Percentiles rank a stretch among this genome's conserved stretches.
phyloP scores from a whole-genome alignment of 2,113 vertebrate species.

The Ammodytes dubius region DNA sequence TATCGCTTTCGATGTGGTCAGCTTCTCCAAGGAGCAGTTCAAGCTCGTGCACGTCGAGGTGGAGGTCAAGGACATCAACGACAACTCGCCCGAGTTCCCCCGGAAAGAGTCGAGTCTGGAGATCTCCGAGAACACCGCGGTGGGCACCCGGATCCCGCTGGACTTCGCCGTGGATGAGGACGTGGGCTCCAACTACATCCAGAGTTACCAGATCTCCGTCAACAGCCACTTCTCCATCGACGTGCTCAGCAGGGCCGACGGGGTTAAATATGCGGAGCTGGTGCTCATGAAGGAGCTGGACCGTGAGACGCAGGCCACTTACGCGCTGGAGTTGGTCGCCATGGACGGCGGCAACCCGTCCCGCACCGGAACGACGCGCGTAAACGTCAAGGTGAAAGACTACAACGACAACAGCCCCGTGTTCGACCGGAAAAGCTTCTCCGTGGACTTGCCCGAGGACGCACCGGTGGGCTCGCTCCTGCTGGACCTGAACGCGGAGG shows the following conservation, averaged over 20 bases:
- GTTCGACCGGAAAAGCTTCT: slow-evolving; percentile 89
- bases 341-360: slow-evolving; percentile 93
- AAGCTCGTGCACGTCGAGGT: slow-evolving; percentile 96
- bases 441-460: slow-evolving; percentile 92
- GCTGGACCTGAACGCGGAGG: slow-evolving; percentile 90
- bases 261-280: slow-evolving; percentile 94
- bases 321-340: slow-evolving; percentile 92
- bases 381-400: slow-evolving; percentile 93
- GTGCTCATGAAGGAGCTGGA: slow-evolving; percentile 95
- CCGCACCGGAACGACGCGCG: slow-evolving; percentile 89
- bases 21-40: slow-evolving; percentile 93
- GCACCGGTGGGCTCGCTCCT: slow-evolving; percentile 90
- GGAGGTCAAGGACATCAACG: slow-evolving; percentile 97
- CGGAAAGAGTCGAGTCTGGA: slow-evolving; percentile 89
- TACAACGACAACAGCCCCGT: slow-evolving; percentile 96
- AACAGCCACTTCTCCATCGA: slow-evolving; percentile 96
- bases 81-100: slow-evolving; percentile 94
- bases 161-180: slow-evolving; percentile 94
- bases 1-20: slow-evolving; percentile 96
- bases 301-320: slow-evolving; percentile 90
- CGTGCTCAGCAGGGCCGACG: slow-evolving; percentile 93
- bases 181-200: slow-evolving; percentile 92
- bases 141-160: slow-evolving; percentile 93
- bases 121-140: slow-evolving; percentile 93
- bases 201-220: slow-evolving; percentile 94